Percentiles rank a stretch among this genome's conserved stretches.
These are phyloP conservation scores for Melanostigma gelatinosum DNA, from an alignment of 2,113 vertebrate genomes.

Conservation along the genomic window DNA sequence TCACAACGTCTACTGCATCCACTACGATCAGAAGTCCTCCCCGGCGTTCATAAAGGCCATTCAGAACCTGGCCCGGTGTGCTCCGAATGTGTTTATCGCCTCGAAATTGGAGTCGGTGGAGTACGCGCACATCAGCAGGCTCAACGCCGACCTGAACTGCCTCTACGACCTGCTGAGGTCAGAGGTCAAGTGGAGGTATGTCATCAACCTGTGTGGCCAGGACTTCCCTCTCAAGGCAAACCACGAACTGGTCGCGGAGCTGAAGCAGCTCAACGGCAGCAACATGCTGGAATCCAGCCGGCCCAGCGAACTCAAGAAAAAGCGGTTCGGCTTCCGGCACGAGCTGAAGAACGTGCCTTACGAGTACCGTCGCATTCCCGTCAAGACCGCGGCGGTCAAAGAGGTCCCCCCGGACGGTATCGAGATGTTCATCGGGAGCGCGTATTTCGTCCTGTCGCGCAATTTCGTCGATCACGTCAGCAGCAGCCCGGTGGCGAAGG, in stretches of 20 bases:
- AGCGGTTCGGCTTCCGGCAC: slow-evolving; percentile 88
- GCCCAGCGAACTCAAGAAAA: slow-evolving; percentile 86
- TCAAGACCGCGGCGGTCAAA: slow-evolving; percentile 86
- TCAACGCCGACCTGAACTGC: slow-evolving; percentile 93
- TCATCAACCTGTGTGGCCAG: slow-evolving; percentile 94
- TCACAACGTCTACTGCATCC: slow-evolving; percentile 93
- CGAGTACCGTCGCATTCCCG: slow-evolving; percentile 85
- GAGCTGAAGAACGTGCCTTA: slow-evolving; percentile 85
- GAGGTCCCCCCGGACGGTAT: slow-evolving; percentile 85
- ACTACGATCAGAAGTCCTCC: slow-evolving; percentile 91
- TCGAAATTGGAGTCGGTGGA: slow-evolving; percentile 90
- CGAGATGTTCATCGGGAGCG: slow-evolving; percentile 92
- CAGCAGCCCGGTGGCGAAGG: slow-evolving; percentile 81
- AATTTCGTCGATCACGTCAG: slow-evolving; percentile 85
- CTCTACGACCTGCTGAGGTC: slow-evolving; percentile 89
- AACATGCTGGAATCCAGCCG: slow-evolving; percentile 92
- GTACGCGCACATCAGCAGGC: slow-evolving; percentile 91
- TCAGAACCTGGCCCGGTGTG: slow-evolving; percentile 87
- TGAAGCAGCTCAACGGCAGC: slow-evolving; percentile 86
- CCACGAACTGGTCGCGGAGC: slow-evolving; percentile 87
- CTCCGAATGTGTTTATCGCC: slow-evolving; percentile 90
- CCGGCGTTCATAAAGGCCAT: slow-evolving; percentile 86
- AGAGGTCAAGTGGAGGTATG: slow-evolving; percentile 89
- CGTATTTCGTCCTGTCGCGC: slow-evolving; percentile 91
- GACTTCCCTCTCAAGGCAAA: slow-evolving; percentile 93